A percentile compares a stretch with the other conserved stretches of the same genome.
Evolutionary conservation across 2,888 invertebrate species (phyloP).

Genomic region (Monoplex corrugatus): DNA sequence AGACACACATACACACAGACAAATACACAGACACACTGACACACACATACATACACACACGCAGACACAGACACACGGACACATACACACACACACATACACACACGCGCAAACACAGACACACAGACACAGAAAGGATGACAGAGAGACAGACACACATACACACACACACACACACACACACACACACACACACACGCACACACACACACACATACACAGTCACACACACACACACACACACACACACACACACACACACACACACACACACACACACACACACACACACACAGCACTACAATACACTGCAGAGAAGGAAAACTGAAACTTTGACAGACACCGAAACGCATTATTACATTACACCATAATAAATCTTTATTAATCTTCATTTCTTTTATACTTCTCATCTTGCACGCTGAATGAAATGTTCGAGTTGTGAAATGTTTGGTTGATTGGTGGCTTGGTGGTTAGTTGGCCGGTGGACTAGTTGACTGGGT

Average conservation of each 20-base stretch:
- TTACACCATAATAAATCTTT: no score
- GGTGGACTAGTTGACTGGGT: no score
- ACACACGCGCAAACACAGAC: not conserved
- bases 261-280: not conserved
- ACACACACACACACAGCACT: no score
- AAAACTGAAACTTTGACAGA: no score
- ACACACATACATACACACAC: not conserved
- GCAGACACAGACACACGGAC: not conserved
- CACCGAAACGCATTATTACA: no score
- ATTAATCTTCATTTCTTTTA: no score
- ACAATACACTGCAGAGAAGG: no score
- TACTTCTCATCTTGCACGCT: no score
- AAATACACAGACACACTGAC: not conserved
- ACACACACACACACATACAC: not conserved
- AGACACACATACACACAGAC: not conserved
- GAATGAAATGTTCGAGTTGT: no score
- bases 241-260: not conserved
- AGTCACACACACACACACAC: slow-evolving; percentile 15
- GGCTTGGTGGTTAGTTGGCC: no score
- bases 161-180: slow-evolving; percentile 23
- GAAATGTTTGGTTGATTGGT: no score
- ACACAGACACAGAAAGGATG: not conserved
- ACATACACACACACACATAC: not conserved
- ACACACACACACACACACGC: not conserved
- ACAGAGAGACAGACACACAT: not conserved